Evolutionary conservation across 2,888 invertebrate genomes (phyloP), one percentile per base, ranked within the genome.

Genomic region (Dolichopus griseipennis): DNA sequence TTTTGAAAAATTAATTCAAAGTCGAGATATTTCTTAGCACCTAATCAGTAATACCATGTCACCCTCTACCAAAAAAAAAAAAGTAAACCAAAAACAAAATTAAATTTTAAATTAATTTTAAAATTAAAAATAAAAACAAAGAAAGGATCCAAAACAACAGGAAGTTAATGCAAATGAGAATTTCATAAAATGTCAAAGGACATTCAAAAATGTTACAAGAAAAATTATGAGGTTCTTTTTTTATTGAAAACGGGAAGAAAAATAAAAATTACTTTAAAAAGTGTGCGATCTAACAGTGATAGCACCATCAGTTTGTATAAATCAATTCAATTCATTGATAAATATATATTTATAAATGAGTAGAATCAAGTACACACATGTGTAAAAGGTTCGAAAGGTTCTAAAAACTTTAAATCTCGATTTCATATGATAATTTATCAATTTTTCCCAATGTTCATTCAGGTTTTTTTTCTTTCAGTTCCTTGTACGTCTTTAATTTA

Each of bases 21-120:
- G 65, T 65, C 65, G 37, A 65, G 41, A 41, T 65, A 65, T 41
- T 65, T 65, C 21, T 37, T 65, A 65, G 37, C 65, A 65, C 65
- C 65, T 65, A 65, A 65, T 65, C 65, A 65, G 37, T 65, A 37
- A 20, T 20, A 37, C 41, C 63, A 63, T 27, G 63, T 63, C 63
- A 63, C 27, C 63, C 63, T 20, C 63, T 63, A 62, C 52, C 18
- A 52, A 52, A 12, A 12, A 12, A 37, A 37, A 27, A 6, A 43
- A 43, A 43, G 12, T 12, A 43, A 37, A 52, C 18, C 18, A 52
- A 18, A 2, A 52, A 52, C 52, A 52, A 52, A 52, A 18, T 52
- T 6, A 52, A 43, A 18, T 41, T 41, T 41, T 41, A 41, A 9
- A 5, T 41, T 41, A 12, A 41, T 12, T 41, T 41, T 41, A 2